phyloP scores from a whole-genome alignment of 2,797 vertebrate genomes.

The Gastrophryne carolinensis region DNA sequence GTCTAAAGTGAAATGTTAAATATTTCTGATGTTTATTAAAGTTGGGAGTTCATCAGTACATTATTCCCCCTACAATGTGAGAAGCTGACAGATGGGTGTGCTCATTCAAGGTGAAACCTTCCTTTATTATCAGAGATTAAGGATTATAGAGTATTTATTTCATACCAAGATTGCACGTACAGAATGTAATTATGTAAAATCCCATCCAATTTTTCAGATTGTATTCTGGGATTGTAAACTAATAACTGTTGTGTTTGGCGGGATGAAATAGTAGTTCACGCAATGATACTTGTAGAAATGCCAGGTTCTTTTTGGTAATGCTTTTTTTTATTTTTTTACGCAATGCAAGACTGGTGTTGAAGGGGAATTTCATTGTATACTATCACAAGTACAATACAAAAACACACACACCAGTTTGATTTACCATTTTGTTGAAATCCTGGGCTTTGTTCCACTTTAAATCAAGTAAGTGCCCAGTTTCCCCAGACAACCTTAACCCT shows the following conservation, averaged over 20 bases:
- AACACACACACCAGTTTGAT: too few species aligned
- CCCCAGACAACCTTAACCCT: too few species aligned
- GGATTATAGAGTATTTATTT: background rate
- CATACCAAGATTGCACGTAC: background rate
- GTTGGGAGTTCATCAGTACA: conserved; percentile 1
- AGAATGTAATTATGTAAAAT: conserved; percentile 6
- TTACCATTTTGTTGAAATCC: too few species aligned
- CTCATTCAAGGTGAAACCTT: background rate
- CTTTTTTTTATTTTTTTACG: too few species aligned
- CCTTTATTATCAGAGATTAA: conserved; percentile 9
- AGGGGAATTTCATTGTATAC: too few species aligned
- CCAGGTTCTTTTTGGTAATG: too few species aligned
- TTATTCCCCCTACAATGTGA: conserved; percentile 9
- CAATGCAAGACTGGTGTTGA: too few species aligned
- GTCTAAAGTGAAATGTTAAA: conserved; percentile 31
- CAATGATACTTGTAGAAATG: background rate
- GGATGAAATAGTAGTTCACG: background rate
- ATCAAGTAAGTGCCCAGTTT: too few species aligned
- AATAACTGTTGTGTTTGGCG: background rate
- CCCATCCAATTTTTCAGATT: background rate
- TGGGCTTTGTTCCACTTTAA: too few species aligned
- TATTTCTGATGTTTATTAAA: conserved; percentile 19
- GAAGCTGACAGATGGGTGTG: conserved; percentile 1
- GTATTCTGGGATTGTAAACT: background rate
- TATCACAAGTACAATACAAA: too few species aligned